A percentile compares a stretch with the other conserved stretches of the same genome.
Evolutionary conservation across 2,888 invertebrate genomes (phyloP).

Genomic region (Watsonalla cultraria): DNA sequence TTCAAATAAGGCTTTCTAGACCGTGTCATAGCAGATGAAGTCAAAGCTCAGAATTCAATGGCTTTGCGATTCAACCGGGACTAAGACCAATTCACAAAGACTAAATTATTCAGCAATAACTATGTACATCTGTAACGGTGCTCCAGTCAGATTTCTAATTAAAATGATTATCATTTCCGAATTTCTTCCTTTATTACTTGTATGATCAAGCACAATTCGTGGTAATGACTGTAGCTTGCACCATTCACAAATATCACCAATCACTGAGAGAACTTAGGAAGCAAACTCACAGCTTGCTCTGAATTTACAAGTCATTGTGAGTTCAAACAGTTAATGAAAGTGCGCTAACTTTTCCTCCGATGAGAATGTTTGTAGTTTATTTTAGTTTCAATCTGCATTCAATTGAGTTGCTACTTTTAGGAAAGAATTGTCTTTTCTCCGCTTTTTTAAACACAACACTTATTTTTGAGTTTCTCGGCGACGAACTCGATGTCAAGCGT

Average conservation of each 20-base stretch:
- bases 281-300: background rate
- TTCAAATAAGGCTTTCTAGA: too few species aligned
- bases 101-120: too few species aligned
- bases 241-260: background rate
- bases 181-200: background rate
- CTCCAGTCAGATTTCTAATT: background rate
- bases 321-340: background rate
- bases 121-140: background rate
- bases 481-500: too few species aligned
- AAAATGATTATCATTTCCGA: background rate
- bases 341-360: background rate
- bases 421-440: too few species aligned
- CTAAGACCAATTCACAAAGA: too few species aligned
- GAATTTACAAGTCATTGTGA: background rate
- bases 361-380: background rate
- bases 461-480: too few species aligned
- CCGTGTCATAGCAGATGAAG: too few species aligned
- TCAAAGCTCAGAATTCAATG: too few species aligned
- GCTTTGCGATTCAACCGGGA: too few species aligned
- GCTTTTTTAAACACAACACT: too few species aligned
- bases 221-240: background rate
- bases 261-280: background rate
- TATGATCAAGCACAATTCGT: background rate
- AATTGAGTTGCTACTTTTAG: too few species aligned
- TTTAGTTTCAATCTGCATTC: too few species aligned